Percentiles rank a stretch among this genome's conserved stretches.
phyloP scores from a whole-genome alignment of 2,888 invertebrate genomes.

The Protodeltote pygarga region DNA sequence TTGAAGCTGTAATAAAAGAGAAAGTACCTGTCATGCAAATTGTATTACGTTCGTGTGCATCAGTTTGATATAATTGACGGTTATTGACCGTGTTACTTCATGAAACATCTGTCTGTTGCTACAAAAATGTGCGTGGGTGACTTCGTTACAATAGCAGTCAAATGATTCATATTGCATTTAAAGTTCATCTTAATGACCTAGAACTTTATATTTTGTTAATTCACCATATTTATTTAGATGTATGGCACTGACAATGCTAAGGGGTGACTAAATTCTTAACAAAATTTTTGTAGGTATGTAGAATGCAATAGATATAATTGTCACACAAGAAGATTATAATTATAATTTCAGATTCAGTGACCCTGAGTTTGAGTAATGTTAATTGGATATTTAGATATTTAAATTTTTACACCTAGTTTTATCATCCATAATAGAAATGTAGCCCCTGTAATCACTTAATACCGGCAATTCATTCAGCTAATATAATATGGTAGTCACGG shows the following conservation, averaged over 20 bases:
- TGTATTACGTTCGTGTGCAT: slow-evolving; percentile 44
- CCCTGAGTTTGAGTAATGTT: no score
- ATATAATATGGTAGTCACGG: slow-evolving; percentile 72
- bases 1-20: slow-evolving; percentile 80
- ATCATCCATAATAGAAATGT: no score
- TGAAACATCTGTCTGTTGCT: slow-evolving; percentile 45
- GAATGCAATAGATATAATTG: no score
- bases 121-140: slow-evolving; percentile 60
- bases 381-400: no score
- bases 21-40: slow-evolving; percentile 53
- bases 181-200: slow-evolving; percentile 68
- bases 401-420: no score
- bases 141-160: slow-evolving; percentile 56
- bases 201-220: slow-evolving; percentile 65
- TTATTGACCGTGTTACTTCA: slow-evolving; percentile 47
- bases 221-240: no score
- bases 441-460: slow-evolving; percentile 40
- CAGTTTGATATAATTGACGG: slow-evolving; percentile 44
- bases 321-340: no score
- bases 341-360: no score
- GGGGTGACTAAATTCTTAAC: no score
- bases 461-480: slow-evolving; percentile 30
- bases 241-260: no score
- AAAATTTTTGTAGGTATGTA: no score
- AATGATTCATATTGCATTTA: slow-evolving; percentile 72